Conservation (phyloP, 2,113 vertebrate genomes). For the Chaenocephalus aceratus region DNA sequence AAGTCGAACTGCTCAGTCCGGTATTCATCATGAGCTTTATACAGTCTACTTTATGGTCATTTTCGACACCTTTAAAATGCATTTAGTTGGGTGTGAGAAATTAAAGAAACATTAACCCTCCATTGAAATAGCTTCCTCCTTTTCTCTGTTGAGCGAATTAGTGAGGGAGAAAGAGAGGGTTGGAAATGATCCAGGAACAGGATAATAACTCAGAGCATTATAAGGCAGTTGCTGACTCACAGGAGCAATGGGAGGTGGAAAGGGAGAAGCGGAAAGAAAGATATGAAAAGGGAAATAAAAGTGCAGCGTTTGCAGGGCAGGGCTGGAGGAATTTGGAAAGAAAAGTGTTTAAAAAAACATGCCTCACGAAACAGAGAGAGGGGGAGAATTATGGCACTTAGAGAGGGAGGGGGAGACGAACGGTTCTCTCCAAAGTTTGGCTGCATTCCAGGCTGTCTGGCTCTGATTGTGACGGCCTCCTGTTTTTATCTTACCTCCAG, state of each 20-base stretch:
- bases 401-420: constrained; percentile 37
- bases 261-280: constrained; percentile 52
- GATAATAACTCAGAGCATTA: constrained; percentile 50
- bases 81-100: background rate
- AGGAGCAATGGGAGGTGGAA: constrained; percentile 36
- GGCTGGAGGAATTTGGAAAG: constrained; percentile 26
- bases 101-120: constrained; percentile 11
- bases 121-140: constrained; percentile 24
- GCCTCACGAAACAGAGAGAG: constrained; percentile 13
- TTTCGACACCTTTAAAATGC: background rate
- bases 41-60: background rate
- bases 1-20: background rate
- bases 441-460: constrained; percentile 81
- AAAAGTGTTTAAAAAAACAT: constrained; percentile 35
- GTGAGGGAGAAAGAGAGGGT: background rate
- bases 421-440: constrained; percentile 77
- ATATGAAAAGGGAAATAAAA: constrained; percentile 56
- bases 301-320: constrained; percentile 34
- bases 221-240: constrained; percentile 69
- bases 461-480: constrained; percentile 75
- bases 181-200: constrained; percentile 34
- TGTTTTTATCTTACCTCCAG: constrained; percentile 68
- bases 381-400: constrained; percentile 49
- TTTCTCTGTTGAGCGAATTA: constrained; percentile 22
- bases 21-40: background rate